These are phyloP conservation scores for Ceratotherium simum DNA, from an alignment of 2,113 vertebrate species.

Conservation along the genomic window DNA sequence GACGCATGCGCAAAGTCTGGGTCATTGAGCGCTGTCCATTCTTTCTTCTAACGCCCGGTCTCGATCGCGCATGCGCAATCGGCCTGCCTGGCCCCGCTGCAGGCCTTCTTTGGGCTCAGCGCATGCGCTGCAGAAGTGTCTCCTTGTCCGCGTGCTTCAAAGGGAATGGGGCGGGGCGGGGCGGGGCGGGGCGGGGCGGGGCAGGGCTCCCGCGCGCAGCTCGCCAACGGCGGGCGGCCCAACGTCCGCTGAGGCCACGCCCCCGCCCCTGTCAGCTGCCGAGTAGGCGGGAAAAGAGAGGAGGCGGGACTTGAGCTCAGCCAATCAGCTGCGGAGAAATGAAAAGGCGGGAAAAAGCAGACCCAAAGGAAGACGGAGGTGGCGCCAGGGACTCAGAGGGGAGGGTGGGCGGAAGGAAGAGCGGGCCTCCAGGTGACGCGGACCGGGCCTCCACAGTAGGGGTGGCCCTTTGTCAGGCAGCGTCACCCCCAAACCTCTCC, in stretches of 20 bases:
- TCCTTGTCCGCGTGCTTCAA: background rate
- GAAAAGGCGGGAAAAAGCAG: slow-evolving; percentile 82
- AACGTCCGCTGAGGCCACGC: slow-evolving; percentile 72
- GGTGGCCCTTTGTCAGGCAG: background rate
- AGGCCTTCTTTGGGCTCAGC: background rate
- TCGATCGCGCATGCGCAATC: background rate
- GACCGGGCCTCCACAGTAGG: background rate
- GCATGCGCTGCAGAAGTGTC: slow-evolving; percentile 51
- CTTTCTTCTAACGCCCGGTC: accelerated
- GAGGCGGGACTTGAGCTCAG: background rate
- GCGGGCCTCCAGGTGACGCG: background rate
- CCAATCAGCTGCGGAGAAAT: slow-evolving; percentile 42
- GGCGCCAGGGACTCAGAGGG: background rate
- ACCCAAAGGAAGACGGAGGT: slow-evolving; percentile 23
- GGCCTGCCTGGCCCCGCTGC: accelerated
- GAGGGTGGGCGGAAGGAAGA: background rate
- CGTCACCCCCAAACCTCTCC: background rate
- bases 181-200: background rate
- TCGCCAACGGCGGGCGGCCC: slow-evolving; percentile 63
- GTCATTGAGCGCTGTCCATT: background rate
- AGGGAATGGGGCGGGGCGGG: background rate
- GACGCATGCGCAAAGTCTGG: slow-evolving; percentile 63
- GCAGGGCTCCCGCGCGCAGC: background rate
- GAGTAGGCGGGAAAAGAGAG: background rate
- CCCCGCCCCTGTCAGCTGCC: background rate